phyloP scores from a whole-genome alignment of 1,140 invertebrate genomes.

The Scaptodrosophila lebanonensis region DNA sequence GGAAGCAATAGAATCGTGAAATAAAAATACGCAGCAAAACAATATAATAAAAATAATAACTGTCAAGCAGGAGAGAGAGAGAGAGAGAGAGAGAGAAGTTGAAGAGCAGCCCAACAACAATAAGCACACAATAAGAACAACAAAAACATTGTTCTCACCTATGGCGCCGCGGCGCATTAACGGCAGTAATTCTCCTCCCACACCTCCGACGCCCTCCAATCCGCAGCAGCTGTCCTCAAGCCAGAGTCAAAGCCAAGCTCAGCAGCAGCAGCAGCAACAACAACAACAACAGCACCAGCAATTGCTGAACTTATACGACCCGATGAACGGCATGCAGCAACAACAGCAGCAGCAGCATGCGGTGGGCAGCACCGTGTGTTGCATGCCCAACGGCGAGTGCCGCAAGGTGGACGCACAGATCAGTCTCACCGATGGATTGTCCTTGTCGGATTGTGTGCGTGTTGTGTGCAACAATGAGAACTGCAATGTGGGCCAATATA shows the following conservation, averaged over 20 bases:
- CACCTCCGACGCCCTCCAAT: too few relatives aligned
- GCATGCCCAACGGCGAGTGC: constrained; percentile 88
- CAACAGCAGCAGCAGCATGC: constrained; percentile 31
- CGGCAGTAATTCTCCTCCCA: too few relatives aligned
- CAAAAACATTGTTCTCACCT: constrained; percentile 32
- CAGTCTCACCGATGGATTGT: constrained; percentile 84
- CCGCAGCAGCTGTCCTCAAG: constrained; percentile 35
- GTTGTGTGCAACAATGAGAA: constrained; percentile 97
- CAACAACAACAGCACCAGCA: constrained; percentile 50
- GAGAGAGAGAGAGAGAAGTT: too few relatives aligned
- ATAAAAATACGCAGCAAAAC: too few relatives aligned
- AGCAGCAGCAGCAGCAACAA: constrained; percentile 7
- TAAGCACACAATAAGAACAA: constrained; percentile 2
- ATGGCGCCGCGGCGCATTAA: constrained; percentile 69
- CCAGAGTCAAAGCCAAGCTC: too few relatives aligned
- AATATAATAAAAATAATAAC: too few relatives aligned
- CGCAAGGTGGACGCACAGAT: constrained; percentile 83
- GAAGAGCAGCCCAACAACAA: neutral
- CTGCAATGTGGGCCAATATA: constrained; percentile 90
- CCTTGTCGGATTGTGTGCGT: constrained; percentile 88
- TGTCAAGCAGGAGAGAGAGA: too few relatives aligned
- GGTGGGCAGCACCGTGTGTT: constrained; percentile 83
- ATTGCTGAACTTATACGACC: constrained; percentile 21
- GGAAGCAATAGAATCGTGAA: too few relatives aligned
- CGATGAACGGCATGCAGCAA: constrained; percentile 34